Base-by-base conservation (phyloP, 2,113 vertebrate genomes). In the Microcebus murinus region DNA sequence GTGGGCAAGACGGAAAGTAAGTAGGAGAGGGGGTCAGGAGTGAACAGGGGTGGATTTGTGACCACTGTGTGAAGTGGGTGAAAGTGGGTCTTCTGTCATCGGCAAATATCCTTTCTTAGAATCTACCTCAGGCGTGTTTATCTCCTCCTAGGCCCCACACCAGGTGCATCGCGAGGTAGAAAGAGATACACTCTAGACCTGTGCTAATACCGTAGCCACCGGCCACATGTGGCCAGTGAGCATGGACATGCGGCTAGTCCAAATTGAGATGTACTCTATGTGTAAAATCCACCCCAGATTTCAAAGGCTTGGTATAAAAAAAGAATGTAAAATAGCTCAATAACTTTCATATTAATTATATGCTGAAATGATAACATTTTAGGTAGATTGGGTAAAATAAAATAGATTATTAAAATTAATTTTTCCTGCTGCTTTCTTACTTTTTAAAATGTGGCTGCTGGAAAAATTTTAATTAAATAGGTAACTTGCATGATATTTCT, bases 351-450 rank as follows among this genome's bases (percentile, higher is more conserved):
- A 45, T 34, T 31, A 18, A 48, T 63, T 67, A 52, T 48, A 68
- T 80, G 9, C 20, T 86, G 34, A 90, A 65, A 84, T 42, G 8
- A 63, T 67, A 84, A 52, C 11, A 39, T 59, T 83, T 70, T 76
- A 79, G 36, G 39, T 45, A 70, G 29, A 71, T 8, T n/a, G 4
- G 21, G 18, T 79, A 79, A 92, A 86, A 87, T 31, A 59, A 93
- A 89, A 88, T 6, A 48, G 27, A 50, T 90, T 76, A 77, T 63
- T 92, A 50, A 85, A 45, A 55, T 89, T 83, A 80, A 76, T 91
- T 76, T 68, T 27, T 61, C 25, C 29, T 76, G 29, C 31, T 76
- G 48, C 42, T 76, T 76, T 50, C 27, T 76, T 31, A 45, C 21
- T 67, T 81, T 73, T 79, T 83, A 8, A 1, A 90, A 88, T 68